phyloP scores from a whole-genome alignment of 2,113 vertebrate species.

The Cheirogaleus medius region DNA sequence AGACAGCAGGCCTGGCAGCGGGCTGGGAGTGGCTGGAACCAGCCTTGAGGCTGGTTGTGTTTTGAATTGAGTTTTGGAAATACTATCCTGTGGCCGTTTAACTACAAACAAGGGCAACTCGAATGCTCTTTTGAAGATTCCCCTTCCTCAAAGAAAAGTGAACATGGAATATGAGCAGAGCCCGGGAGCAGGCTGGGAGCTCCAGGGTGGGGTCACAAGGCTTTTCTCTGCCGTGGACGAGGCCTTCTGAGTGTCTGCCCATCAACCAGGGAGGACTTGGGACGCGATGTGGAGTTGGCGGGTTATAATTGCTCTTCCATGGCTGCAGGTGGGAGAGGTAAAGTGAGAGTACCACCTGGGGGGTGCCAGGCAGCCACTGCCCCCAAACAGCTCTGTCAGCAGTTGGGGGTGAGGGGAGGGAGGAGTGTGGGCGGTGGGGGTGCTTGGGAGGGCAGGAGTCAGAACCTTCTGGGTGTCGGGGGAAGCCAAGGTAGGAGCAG shows the following conservation, averaged over 20 bases:
- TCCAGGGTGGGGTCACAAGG: fast-evolving
- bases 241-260: background rate
- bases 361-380: too few relatives aligned
- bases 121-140: background rate
- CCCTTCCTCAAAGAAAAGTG: background rate
- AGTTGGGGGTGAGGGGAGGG: too few relatives aligned
- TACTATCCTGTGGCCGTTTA: fast-evolving
- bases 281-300: background rate
- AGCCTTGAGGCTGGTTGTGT: background rate
- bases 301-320: too few relatives aligned
- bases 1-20: background rate
- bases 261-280: background rate
- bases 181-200: background rate
- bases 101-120: background rate
- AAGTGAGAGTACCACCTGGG: too few relatives aligned
- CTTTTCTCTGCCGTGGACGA: background rate
- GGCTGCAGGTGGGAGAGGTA: background rate
- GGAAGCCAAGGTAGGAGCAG: too few relatives aligned
- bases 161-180: background rate
- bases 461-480: too few relatives aligned
- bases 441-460: too few relatives aligned
- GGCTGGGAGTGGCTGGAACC: background rate
- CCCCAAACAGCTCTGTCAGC: too few relatives aligned
- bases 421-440: too few relatives aligned
- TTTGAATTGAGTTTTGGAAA: background rate